Conservation (phyloP, 1,140 invertebrate species). For the Carposina sasakii region DNA sequence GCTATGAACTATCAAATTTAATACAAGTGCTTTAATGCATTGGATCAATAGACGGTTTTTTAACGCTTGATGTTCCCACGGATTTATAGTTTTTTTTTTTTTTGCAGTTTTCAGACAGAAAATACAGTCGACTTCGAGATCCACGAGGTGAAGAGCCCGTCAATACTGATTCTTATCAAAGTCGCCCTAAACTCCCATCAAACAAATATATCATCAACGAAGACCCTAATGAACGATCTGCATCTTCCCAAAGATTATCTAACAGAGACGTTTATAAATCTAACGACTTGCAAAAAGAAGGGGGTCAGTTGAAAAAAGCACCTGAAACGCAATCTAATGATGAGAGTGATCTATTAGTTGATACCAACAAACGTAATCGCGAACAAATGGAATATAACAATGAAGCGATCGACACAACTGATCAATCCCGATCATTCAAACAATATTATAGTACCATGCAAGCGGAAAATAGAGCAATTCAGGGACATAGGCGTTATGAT, state of each 20-base stretch:
- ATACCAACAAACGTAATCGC: conserved; percentile 15
- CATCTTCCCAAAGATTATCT: conserved; percentile 9
- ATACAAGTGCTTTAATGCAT: too few species aligned
- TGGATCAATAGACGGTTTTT: too few species aligned
- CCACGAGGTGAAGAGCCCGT: too few species aligned
- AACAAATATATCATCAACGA: conserved; percentile 18
- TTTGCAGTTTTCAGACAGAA: too few species aligned
- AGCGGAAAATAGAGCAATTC: conserved; percentile 18
- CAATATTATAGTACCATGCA: conserved; percentile 21
- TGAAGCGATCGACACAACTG: conserved; percentile 17
- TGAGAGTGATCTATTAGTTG: conserved; percentile 26
- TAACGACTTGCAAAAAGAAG: conserved; percentile 3
- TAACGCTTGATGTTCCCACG: too few species aligned
- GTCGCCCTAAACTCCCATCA: too few species aligned
- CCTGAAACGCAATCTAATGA: conserved; percentile 9
- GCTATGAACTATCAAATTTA: too few species aligned
- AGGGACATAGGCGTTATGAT: conserved; percentile 2
- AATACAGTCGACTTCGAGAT: too few species aligned
- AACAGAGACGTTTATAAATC: conserved; percentile 15
- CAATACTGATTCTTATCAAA: too few species aligned
- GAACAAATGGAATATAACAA: conserved; percentile 22
- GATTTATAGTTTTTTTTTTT: too few species aligned
- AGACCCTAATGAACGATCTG: conserved; percentile 18
- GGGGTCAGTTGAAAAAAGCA: conserved; percentile 16
- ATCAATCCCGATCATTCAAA: conserved; percentile 21